Percentiles rank a stretch among this genome's conserved stretches.
These are phyloP conservation scores for Mimumesa dahlbomi DNA, from an alignment of 2,888 invertebrate species.

Conservation along the genomic window DNA sequence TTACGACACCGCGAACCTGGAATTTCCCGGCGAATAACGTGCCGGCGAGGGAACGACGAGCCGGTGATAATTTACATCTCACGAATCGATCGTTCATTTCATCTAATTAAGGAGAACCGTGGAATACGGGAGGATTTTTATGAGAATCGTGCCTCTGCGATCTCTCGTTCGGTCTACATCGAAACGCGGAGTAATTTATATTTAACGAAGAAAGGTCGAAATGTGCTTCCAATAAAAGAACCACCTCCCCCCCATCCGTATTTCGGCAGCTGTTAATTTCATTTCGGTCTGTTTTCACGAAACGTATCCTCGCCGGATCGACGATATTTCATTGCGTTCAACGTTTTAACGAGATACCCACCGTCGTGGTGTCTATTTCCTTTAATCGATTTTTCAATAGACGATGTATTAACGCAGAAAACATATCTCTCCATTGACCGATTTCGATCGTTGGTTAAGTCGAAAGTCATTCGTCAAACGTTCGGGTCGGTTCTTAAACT, in stretches of 20 bases:
- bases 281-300: slow-evolving; percentile 32
- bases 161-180: slow-evolving; percentile 2
- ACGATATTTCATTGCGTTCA: neutral
- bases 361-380: no score
- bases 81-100: slow-evolving; percentile 13
- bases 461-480: no score
- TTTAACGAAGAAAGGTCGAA: slow-evolving; percentile 56
- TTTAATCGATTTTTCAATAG: no score
- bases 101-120: slow-evolving; percentile 43
- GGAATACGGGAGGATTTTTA: slow-evolving; percentile 49
- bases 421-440: no score
- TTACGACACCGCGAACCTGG: no score
- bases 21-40: no score
- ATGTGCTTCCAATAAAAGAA: slow-evolving; percentile 46
- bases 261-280: slow-evolving; percentile 51
- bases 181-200: slow-evolving; percentile 32
- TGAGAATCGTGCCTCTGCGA: slow-evolving; percentile 39
- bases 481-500: no score
- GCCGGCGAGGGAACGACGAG: no score
- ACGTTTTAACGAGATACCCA: no score
- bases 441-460: no score
- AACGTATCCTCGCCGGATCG: slow-evolving; percentile 8
- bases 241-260: no score
- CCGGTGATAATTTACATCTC: slow-evolving; percentile 23
- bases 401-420: no score